Base-by-base conservation (phyloP, 2,888 invertebrate species). In the Magallana nippona region DNA sequence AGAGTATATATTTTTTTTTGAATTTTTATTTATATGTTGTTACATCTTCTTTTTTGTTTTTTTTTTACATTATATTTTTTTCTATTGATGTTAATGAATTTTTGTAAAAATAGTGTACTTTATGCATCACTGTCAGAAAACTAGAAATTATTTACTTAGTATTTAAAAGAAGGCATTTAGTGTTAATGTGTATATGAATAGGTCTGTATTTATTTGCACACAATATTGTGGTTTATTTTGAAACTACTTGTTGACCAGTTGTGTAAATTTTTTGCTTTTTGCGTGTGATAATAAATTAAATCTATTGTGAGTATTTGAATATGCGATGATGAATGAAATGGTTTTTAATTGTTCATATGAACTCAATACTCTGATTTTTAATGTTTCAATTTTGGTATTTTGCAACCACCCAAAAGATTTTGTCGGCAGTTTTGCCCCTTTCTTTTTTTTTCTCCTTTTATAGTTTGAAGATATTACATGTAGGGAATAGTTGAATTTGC, bases 91-190 rank as follows among this genome's bases (percentile, higher is more conserved):
- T 57, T 79, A 44, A 22, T 44, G 11, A 77, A 60, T 78, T 78
- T 27, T 44, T 27, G 44, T 78, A 17, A 22, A 8, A 44, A 44
- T 44, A 44, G 44, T 44, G 55, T 22, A 56, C 57, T 81, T 60
- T 60, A 82, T 82, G 82, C 82, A 60, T 82, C 82, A 82, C 82
- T 63, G 82, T 81, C 81, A 55, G 22, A n/a, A 71, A 62, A 79
- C 27, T 79, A 15, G 17, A 32, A 19, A 11, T 27, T 17, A 27
- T 17, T 79, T 44, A 44, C 8, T 44, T 44, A 8, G 44, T 44
- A 44, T 56, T 32, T 79, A 2, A 15, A 79, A 44, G 11, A 19
- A 27, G 22, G 17, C 13, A 15, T 22, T 55, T 27, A 10, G 44
- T 55, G n/a, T 22, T 78, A 13, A 55, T 56, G 60, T 71, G 32